These are phyloP conservation scores for Sinocyclocheilus anophthalmus DNA, from an alignment of 2,113 vertebrate genomes.

Conservation along the genomic window DNA sequence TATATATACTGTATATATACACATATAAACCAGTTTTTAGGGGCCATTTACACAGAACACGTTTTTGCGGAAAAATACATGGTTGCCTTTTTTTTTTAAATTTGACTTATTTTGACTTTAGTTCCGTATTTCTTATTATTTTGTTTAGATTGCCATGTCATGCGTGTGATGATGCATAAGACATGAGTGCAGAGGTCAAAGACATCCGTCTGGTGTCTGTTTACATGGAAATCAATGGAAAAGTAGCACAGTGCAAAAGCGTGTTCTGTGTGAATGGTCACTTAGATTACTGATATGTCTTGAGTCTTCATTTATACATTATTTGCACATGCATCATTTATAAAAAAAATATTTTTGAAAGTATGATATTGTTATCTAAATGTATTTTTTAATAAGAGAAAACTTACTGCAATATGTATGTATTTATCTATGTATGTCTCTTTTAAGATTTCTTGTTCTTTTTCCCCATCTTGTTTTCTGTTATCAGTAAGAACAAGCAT, in stretches of 20 bases:
- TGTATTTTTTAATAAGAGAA: too few species aligned
- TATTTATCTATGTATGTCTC: neutral
- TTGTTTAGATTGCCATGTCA: too few species aligned
- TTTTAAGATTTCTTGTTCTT: neutral
- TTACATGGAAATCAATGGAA: too few species aligned
- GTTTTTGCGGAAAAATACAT: too few species aligned
- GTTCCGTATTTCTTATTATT: neutral
- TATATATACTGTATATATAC: constrained; percentile 22
- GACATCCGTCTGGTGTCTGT: neutral
- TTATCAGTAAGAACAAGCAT: constrained; percentile 87
- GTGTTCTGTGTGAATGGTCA: neutral
- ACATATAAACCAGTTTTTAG: too few species aligned
- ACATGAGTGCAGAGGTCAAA: neutral
- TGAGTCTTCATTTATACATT: too few species aligned
- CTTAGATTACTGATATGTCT: neutral
- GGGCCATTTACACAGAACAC: too few species aligned
- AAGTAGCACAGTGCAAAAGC: neutral
- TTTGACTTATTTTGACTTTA: constrained; percentile 25
- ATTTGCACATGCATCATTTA: too few species aligned
- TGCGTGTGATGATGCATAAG: too few species aligned
- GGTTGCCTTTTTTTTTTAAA: neutral
- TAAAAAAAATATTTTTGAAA: too few species aligned
- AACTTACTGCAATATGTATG: too few species aligned
- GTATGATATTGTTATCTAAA: too few species aligned
- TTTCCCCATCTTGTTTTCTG: neutral